Base-by-base conservation (phyloP, 2,888 invertebrate genomes). In the Cheilosia variabilis region DNA sequence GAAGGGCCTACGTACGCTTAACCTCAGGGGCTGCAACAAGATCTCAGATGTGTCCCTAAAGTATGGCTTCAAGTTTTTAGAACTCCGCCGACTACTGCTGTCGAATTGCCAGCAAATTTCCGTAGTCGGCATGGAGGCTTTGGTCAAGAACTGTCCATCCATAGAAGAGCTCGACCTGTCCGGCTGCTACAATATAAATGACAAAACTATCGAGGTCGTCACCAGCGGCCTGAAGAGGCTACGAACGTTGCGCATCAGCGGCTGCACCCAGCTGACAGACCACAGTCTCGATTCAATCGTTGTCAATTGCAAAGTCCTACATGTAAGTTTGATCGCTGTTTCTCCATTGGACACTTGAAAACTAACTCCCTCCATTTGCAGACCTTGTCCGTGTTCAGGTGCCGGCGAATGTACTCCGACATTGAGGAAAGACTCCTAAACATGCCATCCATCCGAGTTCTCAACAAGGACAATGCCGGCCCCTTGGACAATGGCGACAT, bases 1-100 rank as follows among this genome's bases (percentile, higher is more conserved):
- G 15, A 93, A 92, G 87, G 92, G 93, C 0, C 92, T 96, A 2
- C 93, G 92, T 79, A 93, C 93, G 60, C 92, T 96, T 6, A 95
- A 96, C 89, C 92, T 96, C 17, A 94, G 94, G 78, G 94, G 94
- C 1, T 96, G 96, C 89, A 95, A 94, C 87, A 94, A 94, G 90
- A 94, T 96, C 68, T 95, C 96, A 19, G 96, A 96, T 91, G 94
- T 95, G 0, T 95, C 96, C 84, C 90, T 96, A 10, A 95, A 94
- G 82, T 94, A 95, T 88, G 94, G 95, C 47, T 93, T 96, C 84
- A 93, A 93, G 81, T 96, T 96, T 89, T 93, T 93, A 63, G 96
- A 96, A 90, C 92, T 96, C 7, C 91, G 92, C 41, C 92, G 93
- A 79, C 92, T 96, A 27, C 93, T 94, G 89, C 91, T 96, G 62